phyloP scores from a whole-genome alignment of 2,113 vertebrate genomes.

The Oreochromis tanganicae region DNA sequence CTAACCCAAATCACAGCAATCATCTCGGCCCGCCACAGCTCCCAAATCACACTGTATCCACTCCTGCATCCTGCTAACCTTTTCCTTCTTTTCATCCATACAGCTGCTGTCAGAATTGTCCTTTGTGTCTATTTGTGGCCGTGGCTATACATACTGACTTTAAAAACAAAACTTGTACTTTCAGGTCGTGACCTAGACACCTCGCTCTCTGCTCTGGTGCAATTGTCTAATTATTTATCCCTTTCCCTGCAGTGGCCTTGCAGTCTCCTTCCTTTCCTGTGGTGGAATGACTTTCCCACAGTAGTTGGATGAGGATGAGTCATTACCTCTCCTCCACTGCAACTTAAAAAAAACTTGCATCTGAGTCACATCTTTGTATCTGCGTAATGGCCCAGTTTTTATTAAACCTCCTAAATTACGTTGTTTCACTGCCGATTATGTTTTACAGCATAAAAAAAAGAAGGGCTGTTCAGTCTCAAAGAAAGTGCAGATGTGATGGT shows the following conservation, averaged over 20 bases:
- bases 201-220: conserved; percentile 15
- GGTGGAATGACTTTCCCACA: conserved; percentile 36
- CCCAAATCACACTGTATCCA: neutral
- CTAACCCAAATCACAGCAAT: neutral
- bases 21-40: neutral
- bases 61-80: neutral
- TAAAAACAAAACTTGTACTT: conserved; percentile 27
- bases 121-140: neutral
- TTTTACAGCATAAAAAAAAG: neutral
- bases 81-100: neutral
- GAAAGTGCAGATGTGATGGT: neutral
- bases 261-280: conserved; percentile 22
- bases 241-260: conserved; percentile 22
- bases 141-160: neutral
- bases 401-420: neutral
- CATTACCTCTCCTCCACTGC: conserved; percentile 3
- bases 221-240: conserved; percentile 47
- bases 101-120: neutral
- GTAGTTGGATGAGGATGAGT: conserved; percentile 21
- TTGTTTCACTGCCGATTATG: neutral
- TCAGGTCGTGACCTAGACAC: conserved; percentile 27
- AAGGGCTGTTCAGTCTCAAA: neutral
- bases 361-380: conserved; percentile 5
- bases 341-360: neutral
- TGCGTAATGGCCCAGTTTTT: neutral